Evolutionary conservation across 2,113 vertebrate species (phyloP), one percentile per base, ranked within the genome.

Genomic region (Eubucco bourcierii): DNA sequence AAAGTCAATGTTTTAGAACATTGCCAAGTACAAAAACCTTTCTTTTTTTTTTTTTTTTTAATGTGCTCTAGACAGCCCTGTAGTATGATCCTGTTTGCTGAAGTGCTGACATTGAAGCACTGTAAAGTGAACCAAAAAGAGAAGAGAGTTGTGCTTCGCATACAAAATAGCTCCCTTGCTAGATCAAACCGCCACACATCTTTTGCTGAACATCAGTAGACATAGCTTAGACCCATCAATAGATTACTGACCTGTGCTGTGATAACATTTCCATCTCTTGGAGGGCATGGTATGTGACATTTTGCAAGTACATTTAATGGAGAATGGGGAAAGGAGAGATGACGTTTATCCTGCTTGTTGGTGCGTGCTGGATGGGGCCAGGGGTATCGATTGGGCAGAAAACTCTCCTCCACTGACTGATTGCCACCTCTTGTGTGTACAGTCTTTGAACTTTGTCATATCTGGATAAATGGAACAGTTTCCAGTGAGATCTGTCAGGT

Each of bases 171-270:
- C 53, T 46, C 70, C 47, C 31, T 93, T 75, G 71, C 82, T 84
- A 28, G 72, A 90, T 94, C 90, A 93, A 83, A 84, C 86, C 93
- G 89, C 80, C 81, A 71, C 83, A 71, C 65, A 12, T 88, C 78
- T 94, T 90, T 94, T 87, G 80, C 39, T 64, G 39, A 78, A 64
- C 87, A 90, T 80, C 93, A 90, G 88, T 68, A 97, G 85, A 87
- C 67, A n/a, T 70, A 80, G 85, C 80, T 96, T 60, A 93, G 90
- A 91, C 90, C 78, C 88, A 94, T 97, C 94, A 96, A 96, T 94
- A 93, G 72, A 91, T 96, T 97, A 97, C 94, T 97, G 97, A 97
- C 97, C 94, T 97, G 82, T 94, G 84, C 73, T 95, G 80, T 95
- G 93, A 94, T 97, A 95, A 96, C 92, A 95, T 96, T 96, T 97